These are phyloP conservation scores for Coecobrya sp. DNA, from an alignment of 2,888 invertebrate genomes.

Conservation along the genomic window DNA sequence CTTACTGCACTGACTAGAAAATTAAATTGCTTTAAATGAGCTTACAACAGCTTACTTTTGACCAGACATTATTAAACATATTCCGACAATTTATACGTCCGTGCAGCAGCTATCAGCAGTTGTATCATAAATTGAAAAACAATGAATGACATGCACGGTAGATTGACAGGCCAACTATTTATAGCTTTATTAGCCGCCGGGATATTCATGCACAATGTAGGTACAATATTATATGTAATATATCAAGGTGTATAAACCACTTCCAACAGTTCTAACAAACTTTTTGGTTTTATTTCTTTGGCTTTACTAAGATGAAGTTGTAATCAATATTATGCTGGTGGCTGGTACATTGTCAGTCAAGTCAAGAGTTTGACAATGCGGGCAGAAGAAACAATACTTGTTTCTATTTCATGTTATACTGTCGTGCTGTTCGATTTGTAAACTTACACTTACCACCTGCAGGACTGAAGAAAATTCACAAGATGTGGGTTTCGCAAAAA, in stretches of 20 bases:
- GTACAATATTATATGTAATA: background rate
- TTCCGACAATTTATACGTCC: background rate
- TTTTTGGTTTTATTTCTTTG: background rate
- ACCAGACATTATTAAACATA: background rate
- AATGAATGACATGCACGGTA: slow-evolving; percentile 13
- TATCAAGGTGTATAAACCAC: too few species aligned
- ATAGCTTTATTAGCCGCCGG: slow-evolving; percentile 13
- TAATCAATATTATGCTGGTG: background rate
- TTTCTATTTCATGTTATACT: background rate
- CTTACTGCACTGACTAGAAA: background rate
- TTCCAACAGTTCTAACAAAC: too few species aligned
- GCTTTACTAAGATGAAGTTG: background rate
- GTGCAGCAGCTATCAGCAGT: background rate
- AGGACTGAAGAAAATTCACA: background rate
- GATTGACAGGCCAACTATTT: slow-evolving; percentile 33
- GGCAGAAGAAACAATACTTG: background rate
- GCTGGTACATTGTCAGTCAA: background rate
- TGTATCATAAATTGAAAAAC: slow-evolving; percentile 31
- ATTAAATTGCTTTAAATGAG: slow-evolving; percentile 16
- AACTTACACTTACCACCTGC: background rate
- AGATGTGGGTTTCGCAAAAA: too few species aligned
- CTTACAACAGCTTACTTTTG: background rate
- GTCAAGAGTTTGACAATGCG: background rate
- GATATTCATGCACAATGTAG: background rate
- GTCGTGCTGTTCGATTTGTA: background rate